Percentiles rank a stretch among this genome's conserved stretches.
Evolutionary conservation across 2,113 vertebrate genomes (phyloP).

Genomic region (Dunckerocampus dactyliophorus): DNA sequence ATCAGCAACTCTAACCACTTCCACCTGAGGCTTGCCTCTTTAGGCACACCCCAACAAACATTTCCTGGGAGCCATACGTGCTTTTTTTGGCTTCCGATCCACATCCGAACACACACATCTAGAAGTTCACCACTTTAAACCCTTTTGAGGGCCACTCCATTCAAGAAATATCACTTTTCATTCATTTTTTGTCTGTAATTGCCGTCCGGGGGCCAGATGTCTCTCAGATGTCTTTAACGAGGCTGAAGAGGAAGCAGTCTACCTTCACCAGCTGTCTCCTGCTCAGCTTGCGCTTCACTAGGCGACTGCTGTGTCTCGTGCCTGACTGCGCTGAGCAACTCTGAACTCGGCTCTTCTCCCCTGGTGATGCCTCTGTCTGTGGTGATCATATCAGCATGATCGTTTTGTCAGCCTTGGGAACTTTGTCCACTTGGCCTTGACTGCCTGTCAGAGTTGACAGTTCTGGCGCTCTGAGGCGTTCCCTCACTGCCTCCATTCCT

Average conservation of each 20-base stretch:
- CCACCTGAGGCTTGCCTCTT: no score
- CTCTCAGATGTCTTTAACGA: slow-evolving; percentile 20
- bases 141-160: no score
- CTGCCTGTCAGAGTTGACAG: slow-evolving; percentile 53
- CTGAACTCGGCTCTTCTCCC: slow-evolving; percentile 45
- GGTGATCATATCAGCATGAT: slow-evolving; percentile 66
- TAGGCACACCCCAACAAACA: no score
- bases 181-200: neutral
- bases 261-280: slow-evolving; percentile 21
- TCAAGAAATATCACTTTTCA: neutral
- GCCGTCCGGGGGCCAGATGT: neutral
- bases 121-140: no score
- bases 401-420: slow-evolving; percentile 53
- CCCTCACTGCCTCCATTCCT: slow-evolving; percentile 23
- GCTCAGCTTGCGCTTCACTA: slow-evolving; percentile 27
- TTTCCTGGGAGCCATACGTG: no score
- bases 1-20: no score
- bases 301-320: slow-evolving; percentile 49
- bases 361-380: slow-evolving; percentile 56
- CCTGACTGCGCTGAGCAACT: slow-evolving; percentile 50
- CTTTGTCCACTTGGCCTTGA: slow-evolving; percentile 32
- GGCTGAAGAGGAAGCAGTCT: slow-evolving; percentile 12
- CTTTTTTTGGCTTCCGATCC: no score
- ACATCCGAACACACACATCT: no score
- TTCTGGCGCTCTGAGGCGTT: slow-evolving; percentile 8